Percentiles rank a stretch among this genome's conserved stretches.
phyloP scores from a whole-genome alignment of 2,113 vertebrate genomes.

The Chaetodon auriga region DNA sequence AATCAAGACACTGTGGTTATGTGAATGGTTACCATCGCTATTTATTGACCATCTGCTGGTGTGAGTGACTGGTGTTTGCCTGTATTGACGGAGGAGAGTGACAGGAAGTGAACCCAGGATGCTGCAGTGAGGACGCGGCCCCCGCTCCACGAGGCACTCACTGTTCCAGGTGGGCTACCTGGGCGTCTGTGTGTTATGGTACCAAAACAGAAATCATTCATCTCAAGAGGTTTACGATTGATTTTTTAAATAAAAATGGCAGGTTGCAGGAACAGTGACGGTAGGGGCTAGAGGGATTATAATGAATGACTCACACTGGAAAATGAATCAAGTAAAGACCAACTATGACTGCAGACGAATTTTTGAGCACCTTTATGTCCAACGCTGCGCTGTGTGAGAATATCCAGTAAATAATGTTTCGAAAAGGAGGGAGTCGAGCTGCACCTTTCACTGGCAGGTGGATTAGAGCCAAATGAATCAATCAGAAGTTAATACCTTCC shows the following conservation, averaged over 20 bases:
- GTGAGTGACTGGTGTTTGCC: no score
- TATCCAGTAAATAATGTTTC: slow-evolving; percentile 39
- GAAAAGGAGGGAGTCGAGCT: slow-evolving; percentile 14
- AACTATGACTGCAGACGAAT: not conserved
- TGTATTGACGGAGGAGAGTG: no score
- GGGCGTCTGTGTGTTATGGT: no score
- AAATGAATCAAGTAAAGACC: not conserved
- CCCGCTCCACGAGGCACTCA: no score
- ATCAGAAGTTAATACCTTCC: slow-evolving; percentile 74
- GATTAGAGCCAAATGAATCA: slow-evolving; percentile 79
- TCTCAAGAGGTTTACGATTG: no score
- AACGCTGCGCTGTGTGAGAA: slow-evolving; percentile 1
- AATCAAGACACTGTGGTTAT: not conserved
- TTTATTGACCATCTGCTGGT: no score
- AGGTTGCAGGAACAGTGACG: fast-evolving
- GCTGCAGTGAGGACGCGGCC: no score
- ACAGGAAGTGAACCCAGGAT: no score
- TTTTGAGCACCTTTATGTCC: not conserved
- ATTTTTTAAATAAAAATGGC: not conserved
- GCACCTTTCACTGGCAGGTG: slow-evolving; percentile 65
- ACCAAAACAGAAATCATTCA: not conserved
- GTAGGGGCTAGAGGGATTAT: not conserved
- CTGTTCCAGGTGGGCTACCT: no score
- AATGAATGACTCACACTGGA: not conserved
- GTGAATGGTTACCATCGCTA: not conserved